Conservation (phyloP, 1,140 invertebrate genomes). For the Batillaria attramentaria region DNA sequence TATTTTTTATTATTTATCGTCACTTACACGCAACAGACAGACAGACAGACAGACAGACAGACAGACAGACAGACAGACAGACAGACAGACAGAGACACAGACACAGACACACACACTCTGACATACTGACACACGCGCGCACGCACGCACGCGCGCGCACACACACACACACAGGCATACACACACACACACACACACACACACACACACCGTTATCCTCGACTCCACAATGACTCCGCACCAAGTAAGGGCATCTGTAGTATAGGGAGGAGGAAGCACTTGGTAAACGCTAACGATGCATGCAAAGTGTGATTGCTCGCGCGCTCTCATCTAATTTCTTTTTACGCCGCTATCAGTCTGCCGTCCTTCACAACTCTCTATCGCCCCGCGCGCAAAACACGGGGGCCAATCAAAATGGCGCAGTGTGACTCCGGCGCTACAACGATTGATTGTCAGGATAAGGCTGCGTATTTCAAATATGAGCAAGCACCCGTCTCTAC, state of each 20-base stretch:
- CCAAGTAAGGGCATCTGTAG: not conserved
- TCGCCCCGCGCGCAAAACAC: not conserved
- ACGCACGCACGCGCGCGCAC: not conserved
- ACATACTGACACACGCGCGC: too few species aligned
- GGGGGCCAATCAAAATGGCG: too few species aligned
- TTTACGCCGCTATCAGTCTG: not conserved
- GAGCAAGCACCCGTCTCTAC: too few species aligned
- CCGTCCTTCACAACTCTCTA: not conserved
- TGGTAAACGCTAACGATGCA: not conserved
- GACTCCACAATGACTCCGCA: not conserved
- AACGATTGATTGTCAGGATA: too few species aligned
- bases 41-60: not conserved
- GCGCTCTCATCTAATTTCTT: constrained; percentile 5
- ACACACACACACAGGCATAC: not conserved
- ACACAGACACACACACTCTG: not conserved
- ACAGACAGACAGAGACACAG: not conserved
- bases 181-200: not conserved
- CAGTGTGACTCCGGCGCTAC: too few species aligned
- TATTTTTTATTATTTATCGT: not conserved
- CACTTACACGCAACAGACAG: not conserved
- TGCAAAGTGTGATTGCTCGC: not conserved
- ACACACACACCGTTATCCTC: too few species aligned
- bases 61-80: not conserved
- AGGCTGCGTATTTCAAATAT: too few species aligned
- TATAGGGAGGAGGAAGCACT: not conserved